Evolutionary conservation across 2,888 invertebrate species (phyloP).

Genomic region (Elmis aenea): DNA sequence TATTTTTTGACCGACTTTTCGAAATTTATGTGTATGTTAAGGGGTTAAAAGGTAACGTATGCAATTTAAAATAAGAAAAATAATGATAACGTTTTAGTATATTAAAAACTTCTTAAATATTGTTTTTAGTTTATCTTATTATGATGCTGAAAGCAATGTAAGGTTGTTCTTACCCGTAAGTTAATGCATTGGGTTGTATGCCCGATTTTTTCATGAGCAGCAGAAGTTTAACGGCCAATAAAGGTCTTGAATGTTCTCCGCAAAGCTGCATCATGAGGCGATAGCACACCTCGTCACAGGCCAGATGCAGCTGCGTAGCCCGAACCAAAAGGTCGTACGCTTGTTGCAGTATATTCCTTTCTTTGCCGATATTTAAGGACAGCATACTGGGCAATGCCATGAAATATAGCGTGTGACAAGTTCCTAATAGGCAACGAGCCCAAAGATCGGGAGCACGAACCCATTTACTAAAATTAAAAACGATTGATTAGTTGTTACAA

Average conservation of each 20-base stretch:
- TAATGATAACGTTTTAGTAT: too few species aligned
- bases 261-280: conserved; percentile 98
- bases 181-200: conserved; percentile 94
- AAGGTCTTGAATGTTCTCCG: conserved; percentile 89
- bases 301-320: conserved; percentile 79
- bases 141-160: too few species aligned
- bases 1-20: too few species aligned
- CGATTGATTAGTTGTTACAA: conserved; percentile 5
- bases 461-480: conserved; percentile 41
- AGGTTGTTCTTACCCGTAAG: conserved; percentile 74
- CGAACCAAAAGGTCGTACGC: conserved; percentile 85
- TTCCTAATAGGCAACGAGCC: conserved; percentile 84
- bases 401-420: conserved; percentile 94
- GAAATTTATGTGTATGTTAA: too few species aligned
- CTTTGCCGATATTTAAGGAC: conserved; percentile 64
- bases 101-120: too few species aligned
- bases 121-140: too few species aligned
- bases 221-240: conserved; percentile 86
- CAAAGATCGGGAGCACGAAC: conserved; percentile 69
- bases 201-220: conserved; percentile 91
- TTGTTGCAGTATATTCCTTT: conserved; percentile 67
- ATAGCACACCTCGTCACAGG: conserved; percentile 96
- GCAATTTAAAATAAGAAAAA: too few species aligned
- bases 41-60: too few species aligned
- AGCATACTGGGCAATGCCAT: conserved; percentile 88